These are phyloP conservation scores for Ochropacha duplaris DNA, from an alignment of 2,888 invertebrate genomes.

Conservation along the genomic window DNA sequence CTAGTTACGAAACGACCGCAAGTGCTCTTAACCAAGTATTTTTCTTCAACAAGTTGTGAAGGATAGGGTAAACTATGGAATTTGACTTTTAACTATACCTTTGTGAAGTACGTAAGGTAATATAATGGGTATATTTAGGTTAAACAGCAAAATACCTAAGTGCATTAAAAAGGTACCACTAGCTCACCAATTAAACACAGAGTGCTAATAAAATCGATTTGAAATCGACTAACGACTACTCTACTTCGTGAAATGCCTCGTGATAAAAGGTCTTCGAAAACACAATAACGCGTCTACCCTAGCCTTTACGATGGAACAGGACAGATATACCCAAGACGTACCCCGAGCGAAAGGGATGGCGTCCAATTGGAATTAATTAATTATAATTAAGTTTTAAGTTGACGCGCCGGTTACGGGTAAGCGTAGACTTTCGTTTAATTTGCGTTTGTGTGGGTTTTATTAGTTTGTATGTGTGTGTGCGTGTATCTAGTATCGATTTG, in stretches of 20 bases:
- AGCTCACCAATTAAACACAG: conserved; percentile 75
- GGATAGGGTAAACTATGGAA: too few relatives aligned
- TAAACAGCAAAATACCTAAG: too few relatives aligned
- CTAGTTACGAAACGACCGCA: too few relatives aligned
- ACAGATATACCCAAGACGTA: conserved; percentile 74
- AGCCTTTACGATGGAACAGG: conserved; percentile 58
- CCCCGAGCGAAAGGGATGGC: conserved; percentile 64
- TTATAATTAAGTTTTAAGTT: conserved; percentile 93
- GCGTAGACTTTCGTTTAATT: conserved; percentile 72
- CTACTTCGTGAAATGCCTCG: conserved; percentile 73
- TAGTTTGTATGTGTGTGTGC: conserved; percentile 63
- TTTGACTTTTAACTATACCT: too few relatives aligned
- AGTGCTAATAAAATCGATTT: conserved; percentile 78
- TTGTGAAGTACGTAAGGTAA: too few relatives aligned
- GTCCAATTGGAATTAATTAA: conserved; percentile 89
- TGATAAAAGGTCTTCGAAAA: conserved; percentile 82
- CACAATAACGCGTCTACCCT: conserved; percentile 78
- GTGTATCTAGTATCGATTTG: conserved; percentile 69
- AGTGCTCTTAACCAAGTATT: too few relatives aligned
- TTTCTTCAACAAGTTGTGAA: too few relatives aligned
- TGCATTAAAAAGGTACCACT: conserved; percentile 17
- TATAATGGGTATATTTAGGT: background rate
- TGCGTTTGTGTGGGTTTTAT: conserved; percentile 62
- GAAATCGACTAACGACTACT: conserved; percentile 74
- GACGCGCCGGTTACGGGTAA: conserved; percentile 83